Evolutionary conservation across 2,888 invertebrate species (phyloP).

Genomic region (Heliconius charithonia): DNA sequence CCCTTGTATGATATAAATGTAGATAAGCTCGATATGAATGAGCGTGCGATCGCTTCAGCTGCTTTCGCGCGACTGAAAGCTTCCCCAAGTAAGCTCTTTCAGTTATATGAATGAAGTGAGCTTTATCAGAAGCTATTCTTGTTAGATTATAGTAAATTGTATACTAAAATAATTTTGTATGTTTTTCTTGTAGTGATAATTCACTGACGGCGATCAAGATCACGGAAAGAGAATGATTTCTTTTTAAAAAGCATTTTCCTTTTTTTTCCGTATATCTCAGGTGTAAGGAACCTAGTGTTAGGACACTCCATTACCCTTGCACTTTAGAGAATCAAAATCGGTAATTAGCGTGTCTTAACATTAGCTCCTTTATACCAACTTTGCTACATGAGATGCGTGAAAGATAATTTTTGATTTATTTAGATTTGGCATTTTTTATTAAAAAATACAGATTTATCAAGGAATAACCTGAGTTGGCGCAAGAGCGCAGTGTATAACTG

Average conservation of each 20-base stretch:
- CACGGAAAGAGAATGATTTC: no score
- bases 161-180: background rate
- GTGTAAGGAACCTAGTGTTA: background rate
- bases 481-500: no score
- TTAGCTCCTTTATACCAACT: no score
- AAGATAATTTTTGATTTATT: no score
- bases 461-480: no score
- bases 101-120: conserved; percentile 13
- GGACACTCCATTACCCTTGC: background rate
- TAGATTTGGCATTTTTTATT: no score
- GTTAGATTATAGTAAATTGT: background rate
- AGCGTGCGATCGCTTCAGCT: conserved; percentile 16
- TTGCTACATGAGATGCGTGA: no score
- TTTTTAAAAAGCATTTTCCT: background rate
- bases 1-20: background rate
- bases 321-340: no score
- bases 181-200: no score
- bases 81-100: conserved; percentile 10
- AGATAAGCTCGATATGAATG: background rate
- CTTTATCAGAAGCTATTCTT: background rate
- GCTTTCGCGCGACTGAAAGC: conserved; percentile 23
- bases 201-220: no score
- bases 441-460: no score
- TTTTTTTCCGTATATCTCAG: background rate
- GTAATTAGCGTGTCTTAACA: no score